Base-by-base conservation (phyloP, 2,113 vertebrate species). In the Heterotis niloticus region DNA sequence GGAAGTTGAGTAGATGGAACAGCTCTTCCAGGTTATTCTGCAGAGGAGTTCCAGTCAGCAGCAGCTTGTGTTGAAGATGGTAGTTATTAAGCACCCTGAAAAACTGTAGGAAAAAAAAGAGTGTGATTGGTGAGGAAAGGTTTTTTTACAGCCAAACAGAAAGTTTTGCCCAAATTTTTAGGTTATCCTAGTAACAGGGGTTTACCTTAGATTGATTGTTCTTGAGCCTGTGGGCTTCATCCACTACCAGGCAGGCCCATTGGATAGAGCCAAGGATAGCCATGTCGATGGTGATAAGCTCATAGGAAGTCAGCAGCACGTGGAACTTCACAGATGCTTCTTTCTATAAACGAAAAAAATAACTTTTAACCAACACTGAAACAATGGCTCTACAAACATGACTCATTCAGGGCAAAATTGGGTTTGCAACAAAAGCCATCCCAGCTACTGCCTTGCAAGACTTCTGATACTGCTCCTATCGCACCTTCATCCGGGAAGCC, bases 171-270 rank as follows among this genome's bases (percentile, higher is more conserved):
- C 57, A 28, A 0, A 57, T 1, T 18, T 51, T 10, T 16, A 17
- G n/a, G 16, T 9, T 17, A 9, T n/a, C 26, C 16, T 28, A 24
- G 56, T 68, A 1, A 5, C 28, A 14, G 10, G 13, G 20, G 29
- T 78, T 78, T 86, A 98, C 97, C 94, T 99, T 99, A 10, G 96
- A 98, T 85, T 98, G 97, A 85, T 99, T 99, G 90, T 99, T 99
- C 86, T 99, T 99, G 76, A 99, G 93, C 24, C 97, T 90, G 90
- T 99, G 97, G 73, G 97, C 97, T 90, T 99, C 97, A 29, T 99
- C 97, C 86, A 99, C 97, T 20, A 99, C 95, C 79, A 99, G 94
- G 81, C 96, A 98, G 78, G 97, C 97, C 97, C 97, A 98, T 84
- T 99, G 95, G 51, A 99, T 98, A 80, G 97, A 99, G 70, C 97